Base-by-base conservation (phyloP, 1,140 invertebrate genomes). In the Lucilia sericata region DNA sequence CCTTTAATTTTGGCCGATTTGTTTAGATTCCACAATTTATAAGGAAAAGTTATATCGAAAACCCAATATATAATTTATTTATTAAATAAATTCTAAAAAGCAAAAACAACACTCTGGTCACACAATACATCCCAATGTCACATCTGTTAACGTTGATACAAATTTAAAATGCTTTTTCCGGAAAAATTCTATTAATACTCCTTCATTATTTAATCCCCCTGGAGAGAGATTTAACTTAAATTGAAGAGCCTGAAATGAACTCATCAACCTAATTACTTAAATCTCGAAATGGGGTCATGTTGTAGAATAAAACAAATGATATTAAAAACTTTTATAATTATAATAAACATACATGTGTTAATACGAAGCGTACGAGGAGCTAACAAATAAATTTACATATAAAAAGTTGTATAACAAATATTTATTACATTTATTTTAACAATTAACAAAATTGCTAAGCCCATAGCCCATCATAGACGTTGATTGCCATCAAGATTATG, bases 301-400 rank as follows among this genome's bases (percentile, higher is more conserved):
- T 70, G 10, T 70, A 19, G 65, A 70, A 70, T 70, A 70, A 70
- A 21, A 19, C 5, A 21, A 70, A 70, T 25, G n/a, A 10, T 70
- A 70, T 70, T 70, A 70, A 70, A 55, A 70, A 70, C n/a, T 21
- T 60, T 70, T 70, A 70, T 12, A 25, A 70, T 70, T 70, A 21
- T 70, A 17, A 55, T 55, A 55, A 42, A 55, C 12, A 2, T 55
- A 55, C 51, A 13, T 60, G 13, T 14, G 14, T 70, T 70, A 21
- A 21, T 21, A 70, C 21, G n/a, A 70, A 19, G n/a, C 14, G 14
- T 60, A 30, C 25, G 25, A 30, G 25, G 25, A 30, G 13, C 51
- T 14, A 17, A 17, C 17, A 17, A 30, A 30, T 30, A 30, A 30
- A 30, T 30, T 30, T 17, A 60, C 17, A 42, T 60, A 10, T 5